Conservation (phyloP, 2,113 vertebrate genomes). For the Seriola dumerili region DNA sequence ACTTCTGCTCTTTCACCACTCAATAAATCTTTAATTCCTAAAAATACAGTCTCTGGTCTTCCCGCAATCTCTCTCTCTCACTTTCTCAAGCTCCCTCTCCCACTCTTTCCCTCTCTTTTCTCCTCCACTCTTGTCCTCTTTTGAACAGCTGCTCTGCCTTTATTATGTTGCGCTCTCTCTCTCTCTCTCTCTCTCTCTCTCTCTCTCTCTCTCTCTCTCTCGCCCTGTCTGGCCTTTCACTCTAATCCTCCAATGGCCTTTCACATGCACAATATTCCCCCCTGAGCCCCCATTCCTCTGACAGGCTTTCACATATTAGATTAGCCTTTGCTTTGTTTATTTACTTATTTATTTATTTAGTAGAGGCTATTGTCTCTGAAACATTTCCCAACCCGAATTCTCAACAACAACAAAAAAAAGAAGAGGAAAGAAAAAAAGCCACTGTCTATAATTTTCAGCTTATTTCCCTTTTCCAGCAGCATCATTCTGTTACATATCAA, state of each 20-base stretch:
- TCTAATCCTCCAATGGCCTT: conserved; percentile 82
- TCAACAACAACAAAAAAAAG: conserved; percentile 1
- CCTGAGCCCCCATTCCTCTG: conserved; percentile 61
- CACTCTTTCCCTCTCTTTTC: conserved; percentile 47
- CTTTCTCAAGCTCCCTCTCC: conserved; percentile 25
- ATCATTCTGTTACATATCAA: conserved; percentile 54
- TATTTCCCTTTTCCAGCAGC: conserved; percentile 42
- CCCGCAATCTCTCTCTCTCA: conserved; percentile 38
- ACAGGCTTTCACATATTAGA: conserved; percentile 74
- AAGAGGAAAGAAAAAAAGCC: not conserved
- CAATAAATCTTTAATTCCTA: conserved; percentile 70
- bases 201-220: conserved; percentile 59
- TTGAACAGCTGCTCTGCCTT: conserved; percentile 80
- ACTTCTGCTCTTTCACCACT: conserved; percentile 48
- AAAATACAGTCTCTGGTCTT: conserved; percentile 59
- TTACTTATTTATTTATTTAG: conserved; percentile 67
- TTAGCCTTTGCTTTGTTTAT: conserved; percentile 66
- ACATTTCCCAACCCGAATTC: conserved; percentile 40
- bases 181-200: conserved; percentile 54
- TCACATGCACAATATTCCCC: conserved; percentile 75
- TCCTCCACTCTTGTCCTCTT: conserved; percentile 66
- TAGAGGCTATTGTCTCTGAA: conserved; percentile 62
- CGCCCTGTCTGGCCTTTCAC: conserved; percentile 80
- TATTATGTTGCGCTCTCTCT: conserved; percentile 70
- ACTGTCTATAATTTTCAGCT: conserved; percentile 29